Percentiles rank a stretch among this genome's conserved stretches.
These are phyloP conservation scores for Pterobdella sp. DNA, from an alignment of 2,888 invertebrate species.

Conservation along the genomic window DNA sequence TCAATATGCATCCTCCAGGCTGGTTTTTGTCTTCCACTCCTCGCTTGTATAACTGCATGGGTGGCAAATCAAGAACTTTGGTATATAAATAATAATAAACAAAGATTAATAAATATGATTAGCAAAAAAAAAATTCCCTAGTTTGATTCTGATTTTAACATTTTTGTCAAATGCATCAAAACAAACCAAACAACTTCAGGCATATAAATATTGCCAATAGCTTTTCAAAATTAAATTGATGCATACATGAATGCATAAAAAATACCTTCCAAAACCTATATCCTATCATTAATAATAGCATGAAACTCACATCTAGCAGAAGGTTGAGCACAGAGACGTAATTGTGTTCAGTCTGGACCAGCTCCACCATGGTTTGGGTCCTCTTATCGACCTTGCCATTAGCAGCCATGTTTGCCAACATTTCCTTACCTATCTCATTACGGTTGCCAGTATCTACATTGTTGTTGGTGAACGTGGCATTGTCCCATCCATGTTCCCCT, in stretches of 20 bases:
- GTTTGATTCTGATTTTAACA: too few relatives aligned
- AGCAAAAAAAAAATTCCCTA: too few relatives aligned
- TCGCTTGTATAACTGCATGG: conserved; percentile 90
- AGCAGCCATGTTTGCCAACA: background rate
- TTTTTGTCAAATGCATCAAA: too few relatives aligned
- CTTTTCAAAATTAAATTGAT: too few relatives aligned
- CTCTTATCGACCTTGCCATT: background rate
- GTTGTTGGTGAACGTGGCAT: background rate
- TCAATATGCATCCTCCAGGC: conserved; percentile 58
- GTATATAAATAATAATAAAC: too few relatives aligned
- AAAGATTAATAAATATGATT: too few relatives aligned
- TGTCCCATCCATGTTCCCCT: background rate
- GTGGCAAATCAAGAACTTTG: too few relatives aligned
- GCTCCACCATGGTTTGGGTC: conserved; percentile 57
- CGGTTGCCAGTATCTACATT: background rate
- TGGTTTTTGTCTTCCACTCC: conserved; percentile 80
- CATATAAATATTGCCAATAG: too few relatives aligned
- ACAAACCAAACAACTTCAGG: too few relatives aligned
- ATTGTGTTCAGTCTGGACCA: conserved; percentile 91
- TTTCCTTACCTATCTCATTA: background rate
- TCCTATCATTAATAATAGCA: too few relatives aligned
- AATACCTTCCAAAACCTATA: too few relatives aligned
- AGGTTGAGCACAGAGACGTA: conserved; percentile 89
- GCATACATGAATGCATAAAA: too few relatives aligned
- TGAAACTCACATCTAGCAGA: conserved; percentile 65